Evolutionary conservation across 2,113 vertebrate species (phyloP).

Genomic region (Podocnemis expansa): DNA sequence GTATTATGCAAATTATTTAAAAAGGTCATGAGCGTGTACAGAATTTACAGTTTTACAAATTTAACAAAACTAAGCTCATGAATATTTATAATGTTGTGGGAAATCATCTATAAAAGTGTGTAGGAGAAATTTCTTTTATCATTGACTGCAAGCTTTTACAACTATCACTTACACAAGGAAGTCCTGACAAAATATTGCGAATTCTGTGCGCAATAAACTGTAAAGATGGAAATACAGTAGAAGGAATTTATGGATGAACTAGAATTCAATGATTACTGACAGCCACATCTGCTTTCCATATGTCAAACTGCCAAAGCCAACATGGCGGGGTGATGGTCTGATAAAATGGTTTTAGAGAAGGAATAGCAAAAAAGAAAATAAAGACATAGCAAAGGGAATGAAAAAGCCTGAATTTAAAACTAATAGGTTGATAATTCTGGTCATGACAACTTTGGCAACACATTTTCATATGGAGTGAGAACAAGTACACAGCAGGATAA

Average conservation of each 20-base stretch:
- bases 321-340: not conserved
- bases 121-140: not conserved
- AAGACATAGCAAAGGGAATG: not conserved
- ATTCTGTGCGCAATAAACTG: not conserved
- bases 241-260: not conserved
- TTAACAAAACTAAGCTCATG: not conserved
- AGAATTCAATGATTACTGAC: not conserved
- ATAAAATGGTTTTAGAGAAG: not conserved
- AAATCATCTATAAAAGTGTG: not conserved
- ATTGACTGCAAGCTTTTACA: not conserved
- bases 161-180: not conserved
- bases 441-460: not conserved
- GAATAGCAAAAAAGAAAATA: not conserved
- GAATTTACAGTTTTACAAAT: not conserved
- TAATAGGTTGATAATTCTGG: not conserved
- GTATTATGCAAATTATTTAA: not conserved
- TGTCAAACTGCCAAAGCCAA: not conserved
- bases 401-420: not conserved
- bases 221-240: not conserved
- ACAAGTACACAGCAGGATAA: not conserved
- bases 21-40: not conserved
- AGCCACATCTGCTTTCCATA: not conserved
- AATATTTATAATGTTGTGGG: not conserved
- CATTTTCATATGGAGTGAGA: not conserved
- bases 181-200: not conserved